A percentile compares a stretch with the other conserved stretches of the same genome.
Evolutionary conservation across 2,113 vertebrate genomes (phyloP).

Genomic region (Rhinoderma darwinii): DNA sequence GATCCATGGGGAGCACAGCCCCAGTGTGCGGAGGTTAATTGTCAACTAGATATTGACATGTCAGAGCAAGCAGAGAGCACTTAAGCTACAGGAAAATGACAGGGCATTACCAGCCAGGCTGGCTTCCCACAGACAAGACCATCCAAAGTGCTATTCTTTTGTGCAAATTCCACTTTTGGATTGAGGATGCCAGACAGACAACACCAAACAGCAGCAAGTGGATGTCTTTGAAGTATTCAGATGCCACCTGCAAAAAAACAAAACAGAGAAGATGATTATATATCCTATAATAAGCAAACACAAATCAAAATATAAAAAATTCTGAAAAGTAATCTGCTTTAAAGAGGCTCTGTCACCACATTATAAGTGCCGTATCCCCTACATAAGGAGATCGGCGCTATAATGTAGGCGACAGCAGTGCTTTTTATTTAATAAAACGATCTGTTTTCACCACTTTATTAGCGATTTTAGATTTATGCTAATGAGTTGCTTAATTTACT

Average conservation of each 20-base stretch:
- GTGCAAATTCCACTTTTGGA: constrained; percentile 57
- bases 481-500: no score
- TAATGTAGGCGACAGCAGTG: no score
- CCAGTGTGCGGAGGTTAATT: neutral
- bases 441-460: no score
- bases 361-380: no score
- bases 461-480: no score
- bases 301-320: neutral
- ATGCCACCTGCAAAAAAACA: constrained; percentile 36
- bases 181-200: constrained; percentile 36
- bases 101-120: constrained; percentile 38
- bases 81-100: neutral
- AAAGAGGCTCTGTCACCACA: no score
- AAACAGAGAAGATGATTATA: neutral
- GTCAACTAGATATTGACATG: neutral
- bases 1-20: neutral
- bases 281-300: neutral
- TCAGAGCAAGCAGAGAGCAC: neutral
- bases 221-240: constrained; percentile 58
- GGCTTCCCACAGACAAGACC: constrained; percentile 49
- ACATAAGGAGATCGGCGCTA: no score
- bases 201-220: constrained; percentile 54
- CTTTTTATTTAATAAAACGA: no score
- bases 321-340: no score
- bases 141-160: constrained; percentile 47